Conservation (phyloP, 2,113 vertebrate species). For the Datnioides undecimradiatus region DNA sequence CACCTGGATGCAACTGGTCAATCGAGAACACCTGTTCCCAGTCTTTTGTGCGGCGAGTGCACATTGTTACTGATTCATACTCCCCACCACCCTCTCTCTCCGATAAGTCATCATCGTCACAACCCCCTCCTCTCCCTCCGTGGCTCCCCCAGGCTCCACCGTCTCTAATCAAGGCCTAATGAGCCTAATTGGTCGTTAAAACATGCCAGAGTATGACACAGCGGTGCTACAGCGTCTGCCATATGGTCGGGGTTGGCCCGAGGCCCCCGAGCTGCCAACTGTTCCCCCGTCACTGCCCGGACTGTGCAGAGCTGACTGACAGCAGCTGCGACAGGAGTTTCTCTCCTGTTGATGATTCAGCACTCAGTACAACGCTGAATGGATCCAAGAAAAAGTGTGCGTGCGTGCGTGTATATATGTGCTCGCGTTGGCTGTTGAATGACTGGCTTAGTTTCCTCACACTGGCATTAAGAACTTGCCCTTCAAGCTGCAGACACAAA, state of each 20-base stretch:
- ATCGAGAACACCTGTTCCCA: slow-evolving; percentile 66
- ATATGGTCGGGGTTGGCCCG: slow-evolving; percentile 78
- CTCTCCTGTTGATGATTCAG: slow-evolving; percentile 77
- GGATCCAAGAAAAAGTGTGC: slow-evolving; percentile 13
- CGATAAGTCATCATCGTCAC: slow-evolving; percentile 69
- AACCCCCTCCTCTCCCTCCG: slow-evolving; percentile 9
- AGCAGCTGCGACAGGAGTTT: slow-evolving; percentile 63
- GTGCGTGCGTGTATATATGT: not conserved
- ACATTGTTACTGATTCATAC: slow-evolving; percentile 67
- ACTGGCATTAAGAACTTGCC: slow-evolving; percentile 9
- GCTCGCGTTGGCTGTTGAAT: slow-evolving; percentile 10
- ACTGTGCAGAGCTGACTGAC: slow-evolving; percentile 64
- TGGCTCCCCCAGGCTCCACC: slow-evolving; percentile 77
- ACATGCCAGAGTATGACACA: slow-evolving; percentile 83
- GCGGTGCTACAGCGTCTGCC: slow-evolving; percentile 77
- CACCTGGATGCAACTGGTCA: slow-evolving; percentile 34
- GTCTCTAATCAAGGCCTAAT: slow-evolving; percentile 87
- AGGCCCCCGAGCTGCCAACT: slow-evolving; percentile 80
- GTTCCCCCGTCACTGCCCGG: slow-evolving; percentile 68
- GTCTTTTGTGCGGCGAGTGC: slow-evolving; percentile 46
- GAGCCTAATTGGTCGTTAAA: slow-evolving; percentile 88
- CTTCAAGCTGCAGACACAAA: not conserved
- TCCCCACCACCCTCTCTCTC: slow-evolving; percentile 46
- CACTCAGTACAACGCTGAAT: slow-evolving; percentile 38
- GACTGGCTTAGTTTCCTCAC: slow-evolving; percentile 4